Evolutionary conservation across 2,888 invertebrate species (phyloP).

Genomic region (Zygaena filipendulae): DNA sequence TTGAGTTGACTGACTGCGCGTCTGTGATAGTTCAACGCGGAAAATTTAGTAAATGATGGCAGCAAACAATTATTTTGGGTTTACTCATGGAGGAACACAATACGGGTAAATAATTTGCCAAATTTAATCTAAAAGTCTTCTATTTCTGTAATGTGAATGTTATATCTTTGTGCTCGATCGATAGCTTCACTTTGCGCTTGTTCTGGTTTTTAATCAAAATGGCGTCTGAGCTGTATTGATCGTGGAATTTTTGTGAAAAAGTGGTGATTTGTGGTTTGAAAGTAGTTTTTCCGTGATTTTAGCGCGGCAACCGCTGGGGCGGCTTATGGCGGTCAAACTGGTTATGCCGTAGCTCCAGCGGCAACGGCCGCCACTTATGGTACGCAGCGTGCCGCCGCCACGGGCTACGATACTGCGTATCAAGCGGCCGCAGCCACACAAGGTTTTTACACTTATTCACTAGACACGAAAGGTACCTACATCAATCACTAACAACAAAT

Average conservation of each 20-base stretch:
- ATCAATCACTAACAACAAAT: constrained; percentile 33
- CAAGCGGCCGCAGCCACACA: constrained; percentile 84
- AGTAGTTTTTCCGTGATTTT: constrained; percentile 25
- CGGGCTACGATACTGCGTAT: constrained; percentile 86
- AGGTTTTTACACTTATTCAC: no score
- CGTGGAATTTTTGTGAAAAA: constrained; percentile 21
- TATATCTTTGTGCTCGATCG: not conserved
- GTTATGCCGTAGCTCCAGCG: constrained; percentile 85
- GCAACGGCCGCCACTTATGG: constrained; percentile 87
- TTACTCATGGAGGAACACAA: constrained; percentile 93
- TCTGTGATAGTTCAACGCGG: constrained; percentile 53
- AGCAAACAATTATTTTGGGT: constrained; percentile 95
- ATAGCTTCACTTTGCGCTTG: constrained; percentile 31
- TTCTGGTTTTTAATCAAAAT: constrained; percentile 55
- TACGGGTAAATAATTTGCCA: constrained; percentile 76
- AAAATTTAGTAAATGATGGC: constrained; percentile 74
- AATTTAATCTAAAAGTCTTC: constrained; percentile 13
- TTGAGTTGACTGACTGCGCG: constrained; percentile 32
- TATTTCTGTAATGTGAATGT: constrained; percentile 13
- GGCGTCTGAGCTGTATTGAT: constrained; percentile 55
- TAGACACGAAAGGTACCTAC: constrained; percentile 38
- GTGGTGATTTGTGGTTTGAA: constrained; percentile 18
- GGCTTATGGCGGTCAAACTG: constrained; percentile 85
- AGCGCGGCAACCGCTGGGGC: constrained; percentile 81
- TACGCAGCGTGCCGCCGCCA: constrained; percentile 81